Conservation (phyloP, 2,113 vertebrate species). For the Plecotus auritus region DNA sequence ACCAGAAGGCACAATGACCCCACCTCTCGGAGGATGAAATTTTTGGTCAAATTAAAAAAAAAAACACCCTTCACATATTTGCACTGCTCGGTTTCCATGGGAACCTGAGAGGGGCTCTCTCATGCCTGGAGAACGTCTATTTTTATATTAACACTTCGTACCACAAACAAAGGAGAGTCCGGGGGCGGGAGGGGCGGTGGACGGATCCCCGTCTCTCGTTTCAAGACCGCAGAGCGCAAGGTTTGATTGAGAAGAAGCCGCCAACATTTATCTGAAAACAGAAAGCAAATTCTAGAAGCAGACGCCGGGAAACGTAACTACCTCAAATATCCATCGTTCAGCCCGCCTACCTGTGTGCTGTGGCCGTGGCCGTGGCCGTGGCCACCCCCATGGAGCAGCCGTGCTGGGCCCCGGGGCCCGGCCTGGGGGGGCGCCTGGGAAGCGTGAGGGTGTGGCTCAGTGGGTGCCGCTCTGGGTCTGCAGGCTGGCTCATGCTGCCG, state of each 20-base stretch:
- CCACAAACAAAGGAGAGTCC: background rate
- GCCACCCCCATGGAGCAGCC: fast-evolving
- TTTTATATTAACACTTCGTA: constrained; percentile 49
- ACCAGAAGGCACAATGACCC: background rate
- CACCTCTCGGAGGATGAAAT: constrained; percentile 27
- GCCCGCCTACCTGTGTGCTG: fast-evolving
- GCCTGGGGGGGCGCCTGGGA: fast-evolving
- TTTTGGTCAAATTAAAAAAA: constrained; percentile 46
- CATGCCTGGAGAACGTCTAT: constrained; percentile 34
- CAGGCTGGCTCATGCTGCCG: fast-evolving
- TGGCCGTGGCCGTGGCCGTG: background rate
- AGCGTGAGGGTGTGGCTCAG: fast-evolving
- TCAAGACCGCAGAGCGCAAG: fast-evolving
- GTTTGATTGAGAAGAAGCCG: background rate
- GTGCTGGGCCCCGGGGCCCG: fast-evolving
- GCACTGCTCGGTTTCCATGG: constrained; percentile 67
- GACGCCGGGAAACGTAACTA: fast-evolving
- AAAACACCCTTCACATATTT: background rate
- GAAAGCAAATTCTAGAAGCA: background rate
- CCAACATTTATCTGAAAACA: fast-evolving
- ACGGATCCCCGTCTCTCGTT: fast-evolving
- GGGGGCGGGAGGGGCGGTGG: background rate
- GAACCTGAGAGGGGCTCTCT: constrained; percentile 44
- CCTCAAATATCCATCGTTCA: fast-evolving
- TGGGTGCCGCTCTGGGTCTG: fast-evolving